phyloP scores from a whole-genome alignment of 2,888 invertebrate genomes.

The Macrosiphum euphorbiae region DNA sequence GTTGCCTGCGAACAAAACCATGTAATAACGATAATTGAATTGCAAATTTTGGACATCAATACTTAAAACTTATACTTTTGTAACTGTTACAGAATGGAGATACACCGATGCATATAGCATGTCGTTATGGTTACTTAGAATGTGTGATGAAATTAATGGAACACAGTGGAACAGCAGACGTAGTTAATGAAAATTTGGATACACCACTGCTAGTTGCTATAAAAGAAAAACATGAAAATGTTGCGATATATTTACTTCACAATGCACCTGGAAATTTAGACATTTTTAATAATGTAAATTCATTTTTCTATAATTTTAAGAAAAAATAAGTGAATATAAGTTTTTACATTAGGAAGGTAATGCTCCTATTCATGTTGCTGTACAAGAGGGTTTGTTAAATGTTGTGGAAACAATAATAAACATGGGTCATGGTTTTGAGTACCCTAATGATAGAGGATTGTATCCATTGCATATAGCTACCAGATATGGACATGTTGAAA shows the following conservation, averaged over 20 bases:
- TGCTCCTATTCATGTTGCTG: constrained; percentile 76
- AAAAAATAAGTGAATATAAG: neutral
- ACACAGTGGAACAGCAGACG: constrained; percentile 71
- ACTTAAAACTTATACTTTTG: neutral
- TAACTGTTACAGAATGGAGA: constrained; percentile 69
- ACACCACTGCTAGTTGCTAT: constrained; percentile 77
- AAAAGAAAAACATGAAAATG: constrained; percentile 73
- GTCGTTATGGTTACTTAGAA: constrained; percentile 68
- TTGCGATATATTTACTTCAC: constrained; percentile 75
- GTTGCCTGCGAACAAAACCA: constrained; percentile 34
- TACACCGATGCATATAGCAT: constrained; percentile 76
- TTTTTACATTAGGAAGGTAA: constrained; percentile 73
- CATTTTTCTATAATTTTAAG: neutral
- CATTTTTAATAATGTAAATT: constrained; percentile 39
- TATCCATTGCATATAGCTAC: constrained; percentile 81
- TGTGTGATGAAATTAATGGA: constrained; percentile 67
- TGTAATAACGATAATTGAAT: neutral
- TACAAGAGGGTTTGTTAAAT: constrained; percentile 73
- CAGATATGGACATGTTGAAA: constrained; percentile 79
- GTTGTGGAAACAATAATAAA: constrained; percentile 74
- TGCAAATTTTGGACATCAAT: neutral
- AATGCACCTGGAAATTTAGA: constrained; percentile 54
- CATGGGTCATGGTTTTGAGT: constrained; percentile 76
- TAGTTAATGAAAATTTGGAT: constrained; percentile 72
- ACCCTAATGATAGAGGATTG: constrained; percentile 75